These are phyloP conservation scores for Zygothrica quintamaculata DNA, from an alignment of 2,888 invertebrate genomes.

Conservation along the genomic window DNA sequence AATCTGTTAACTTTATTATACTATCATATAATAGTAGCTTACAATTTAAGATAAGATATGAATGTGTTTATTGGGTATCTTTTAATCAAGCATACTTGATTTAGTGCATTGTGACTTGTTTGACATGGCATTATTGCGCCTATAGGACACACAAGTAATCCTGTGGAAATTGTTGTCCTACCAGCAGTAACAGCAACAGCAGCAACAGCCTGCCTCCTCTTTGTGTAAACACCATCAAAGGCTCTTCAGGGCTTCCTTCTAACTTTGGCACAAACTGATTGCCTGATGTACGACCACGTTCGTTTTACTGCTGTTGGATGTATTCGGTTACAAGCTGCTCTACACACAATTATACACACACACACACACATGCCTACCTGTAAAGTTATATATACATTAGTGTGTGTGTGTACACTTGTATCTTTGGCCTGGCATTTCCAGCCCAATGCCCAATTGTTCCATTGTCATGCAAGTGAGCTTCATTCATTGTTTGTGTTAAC, in stretches of 20 bases:
- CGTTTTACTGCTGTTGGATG: slow-evolving; percentile 9
- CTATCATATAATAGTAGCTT: too few relatives aligned
- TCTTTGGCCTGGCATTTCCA: slow-evolving; percentile 21
- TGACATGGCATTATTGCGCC: slow-evolving; percentile 45
- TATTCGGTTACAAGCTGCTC: slow-evolving; percentile 36
- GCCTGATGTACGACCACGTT: slow-evolving; percentile 29
- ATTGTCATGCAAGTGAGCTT: slow-evolving; percentile 44
- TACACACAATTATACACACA: too few relatives aligned
- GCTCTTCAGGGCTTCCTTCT: slow-evolving; percentile 35
- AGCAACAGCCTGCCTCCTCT: slow-evolving; percentile 7
- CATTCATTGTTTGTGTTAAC: slow-evolving; percentile 40
- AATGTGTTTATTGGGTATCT: too few relatives aligned
- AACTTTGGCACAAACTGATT: slow-evolving; percentile 58
- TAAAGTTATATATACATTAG: not conserved
- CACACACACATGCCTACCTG: not conserved
- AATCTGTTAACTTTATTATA: too few relatives aligned
- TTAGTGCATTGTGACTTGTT: slow-evolving; percentile 6
- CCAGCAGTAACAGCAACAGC: slow-evolving; percentile 12
- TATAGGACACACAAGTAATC: slow-evolving; percentile 54
- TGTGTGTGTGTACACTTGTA: slow-evolving; percentile 3
- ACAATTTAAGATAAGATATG: too few relatives aligned
- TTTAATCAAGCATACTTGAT: not conserved
- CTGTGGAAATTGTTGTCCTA: slow-evolving; percentile 42
- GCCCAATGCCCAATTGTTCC: slow-evolving; percentile 46
- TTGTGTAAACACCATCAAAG: slow-evolving; percentile 58